These are phyloP conservation scores for Orthosia cruda DNA, from an alignment of 2,888 invertebrate genomes.

Conservation along the genomic window DNA sequence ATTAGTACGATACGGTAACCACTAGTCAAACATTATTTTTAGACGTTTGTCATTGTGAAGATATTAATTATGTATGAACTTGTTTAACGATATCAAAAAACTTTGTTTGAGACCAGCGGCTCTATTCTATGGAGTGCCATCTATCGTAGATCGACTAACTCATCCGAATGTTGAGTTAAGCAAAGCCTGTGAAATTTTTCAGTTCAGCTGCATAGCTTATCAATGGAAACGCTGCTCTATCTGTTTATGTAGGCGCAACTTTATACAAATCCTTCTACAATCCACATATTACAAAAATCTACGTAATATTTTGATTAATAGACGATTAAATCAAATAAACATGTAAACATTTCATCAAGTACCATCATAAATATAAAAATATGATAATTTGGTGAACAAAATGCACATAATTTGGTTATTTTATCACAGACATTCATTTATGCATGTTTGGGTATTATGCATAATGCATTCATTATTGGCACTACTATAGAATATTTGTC, in stretches of 20 bases:
- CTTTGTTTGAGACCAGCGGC: not conserved
- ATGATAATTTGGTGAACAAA: constrained; percentile 23
- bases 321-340: constrained; percentile 7
- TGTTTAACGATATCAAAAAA: constrained; percentile 4
- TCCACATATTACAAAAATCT: constrained; percentile 5
- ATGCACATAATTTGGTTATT: constrained; percentile 28
- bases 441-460: not conserved
- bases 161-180: not conserved
- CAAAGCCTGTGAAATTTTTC: constrained; percentile 38
- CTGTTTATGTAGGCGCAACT: constrained; percentile 41
- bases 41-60: constrained; percentile 26
- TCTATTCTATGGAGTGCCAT: not conserved
- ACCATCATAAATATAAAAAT: constrained; percentile 15
- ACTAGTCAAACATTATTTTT: constrained; percentile 39
- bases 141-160: not conserved
- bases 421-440: constrained; percentile 11
- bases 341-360: constrained; percentile 9
- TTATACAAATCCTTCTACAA: not conserved
- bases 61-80: constrained; percentile 32
- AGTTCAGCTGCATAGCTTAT: constrained; percentile 17
- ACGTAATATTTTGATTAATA: constrained; percentile 16
- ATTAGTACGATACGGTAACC: constrained; percentile 30
- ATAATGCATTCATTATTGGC: constrained; percentile 3
- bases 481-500: not conserved
- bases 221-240: constrained; percentile 39